These are phyloP conservation scores for Stegostoma tigrinum DNA, from an alignment of 2,113 vertebrate genomes.

Conservation along the genomic window DNA sequence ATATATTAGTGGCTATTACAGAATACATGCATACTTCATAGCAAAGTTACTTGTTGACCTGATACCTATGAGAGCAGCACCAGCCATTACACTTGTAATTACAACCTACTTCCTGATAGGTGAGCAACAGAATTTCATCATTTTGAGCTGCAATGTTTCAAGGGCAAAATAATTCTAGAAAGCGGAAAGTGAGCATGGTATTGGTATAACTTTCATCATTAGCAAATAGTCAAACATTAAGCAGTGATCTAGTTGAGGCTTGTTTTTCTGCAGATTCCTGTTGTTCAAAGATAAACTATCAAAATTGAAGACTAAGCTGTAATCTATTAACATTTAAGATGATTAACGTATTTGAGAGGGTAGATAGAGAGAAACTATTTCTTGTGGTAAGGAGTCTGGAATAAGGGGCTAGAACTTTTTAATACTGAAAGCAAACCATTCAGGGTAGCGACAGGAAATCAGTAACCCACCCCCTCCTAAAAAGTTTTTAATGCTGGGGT, in stretches of 20 bases:
- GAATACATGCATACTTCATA: conserved; percentile 54
- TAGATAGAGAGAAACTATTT: neutral
- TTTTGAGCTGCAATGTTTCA: neutral
- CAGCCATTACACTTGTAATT: conserved; percentile 51
- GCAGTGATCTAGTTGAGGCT: neutral
- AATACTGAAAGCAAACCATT: too few species aligned
- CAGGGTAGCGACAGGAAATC: neutral
- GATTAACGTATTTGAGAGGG: neutral
- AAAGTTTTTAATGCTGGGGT: too few species aligned
- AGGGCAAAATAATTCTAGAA: neutral
- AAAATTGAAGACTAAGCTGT: too few species aligned
- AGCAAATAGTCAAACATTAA: neutral
- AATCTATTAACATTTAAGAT: neutral
- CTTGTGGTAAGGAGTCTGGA: neutral
- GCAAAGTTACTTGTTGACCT: conserved; percentile 55
- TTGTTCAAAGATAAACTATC: too few species aligned
- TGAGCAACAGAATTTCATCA: conserved; percentile 41
- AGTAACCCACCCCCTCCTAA: neutral
- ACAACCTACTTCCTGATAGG: conserved; percentile 61
- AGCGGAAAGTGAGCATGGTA: neutral
- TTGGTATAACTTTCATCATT: neutral
- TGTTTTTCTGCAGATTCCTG: neutral
- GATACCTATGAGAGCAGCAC: conserved; percentile 55
- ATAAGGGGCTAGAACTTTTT: too few species aligned
- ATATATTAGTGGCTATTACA: conserved; percentile 58